phyloP scores from a whole-genome alignment of 2,888 invertebrate species.

The Oligia strigilis region DNA sequence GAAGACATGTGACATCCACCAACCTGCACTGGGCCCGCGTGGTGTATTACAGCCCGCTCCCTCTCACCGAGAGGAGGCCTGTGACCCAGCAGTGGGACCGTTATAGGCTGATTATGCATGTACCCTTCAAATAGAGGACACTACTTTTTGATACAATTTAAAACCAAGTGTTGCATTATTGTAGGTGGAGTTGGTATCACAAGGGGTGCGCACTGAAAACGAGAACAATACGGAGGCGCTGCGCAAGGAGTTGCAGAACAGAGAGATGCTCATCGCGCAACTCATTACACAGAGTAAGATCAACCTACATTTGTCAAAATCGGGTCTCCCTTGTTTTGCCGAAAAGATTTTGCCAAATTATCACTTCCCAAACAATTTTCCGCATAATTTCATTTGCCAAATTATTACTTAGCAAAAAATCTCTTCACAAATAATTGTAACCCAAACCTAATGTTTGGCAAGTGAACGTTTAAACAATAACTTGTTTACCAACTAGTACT shows the following conservation, averaged over 20 bases:
- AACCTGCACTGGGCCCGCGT: too few species aligned
- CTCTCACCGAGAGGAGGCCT: not conserved
- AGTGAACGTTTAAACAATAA: too few species aligned
- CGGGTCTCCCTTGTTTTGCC: too few species aligned
- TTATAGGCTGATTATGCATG: not conserved
- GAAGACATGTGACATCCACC: too few species aligned
- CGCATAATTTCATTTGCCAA: too few species aligned
- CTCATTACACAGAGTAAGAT: conserved; percentile 95
- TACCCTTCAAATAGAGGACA: not conserved
- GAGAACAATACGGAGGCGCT: conserved; percentile 89
- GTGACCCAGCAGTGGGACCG: not conserved
- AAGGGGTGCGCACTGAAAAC: conserved; percentile 88
- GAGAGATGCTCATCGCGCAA: conserved; percentile 96
- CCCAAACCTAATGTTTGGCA: too few species aligned
- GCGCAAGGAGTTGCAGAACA: conserved; percentile 93
- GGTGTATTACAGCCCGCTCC: too few species aligned
- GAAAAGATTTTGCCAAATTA: too few species aligned
- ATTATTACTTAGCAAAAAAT: too few species aligned
- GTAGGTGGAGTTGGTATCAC: conserved; percentile 91
- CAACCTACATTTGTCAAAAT: not conserved
- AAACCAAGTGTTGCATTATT: not conserved
- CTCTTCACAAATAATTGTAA: too few species aligned
- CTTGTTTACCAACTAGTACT: too few species aligned
- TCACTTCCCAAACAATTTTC: too few species aligned
- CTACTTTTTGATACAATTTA: not conserved